Conservation (phyloP, 1,140 invertebrate genomes). For the Cyclargus thomasi region DNA sequence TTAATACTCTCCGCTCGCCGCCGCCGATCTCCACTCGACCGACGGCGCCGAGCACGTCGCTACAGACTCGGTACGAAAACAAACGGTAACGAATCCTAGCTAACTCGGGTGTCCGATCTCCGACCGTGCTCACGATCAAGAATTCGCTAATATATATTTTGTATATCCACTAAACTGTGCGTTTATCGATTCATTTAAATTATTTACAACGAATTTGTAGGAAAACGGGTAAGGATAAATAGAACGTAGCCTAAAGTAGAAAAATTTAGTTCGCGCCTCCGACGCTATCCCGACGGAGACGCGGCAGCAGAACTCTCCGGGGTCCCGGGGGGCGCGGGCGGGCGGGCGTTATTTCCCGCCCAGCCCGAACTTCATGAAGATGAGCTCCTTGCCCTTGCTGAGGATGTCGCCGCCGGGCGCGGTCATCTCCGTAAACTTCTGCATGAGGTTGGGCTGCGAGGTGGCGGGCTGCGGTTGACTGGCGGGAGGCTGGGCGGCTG, state of each 20-base stretch:
- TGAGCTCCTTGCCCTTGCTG: slow-evolving; percentile 92
- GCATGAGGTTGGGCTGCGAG: slow-evolving; percentile 84
- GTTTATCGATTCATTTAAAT: slow-evolving; percentile 65
- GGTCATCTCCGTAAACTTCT: slow-evolving; percentile 87
- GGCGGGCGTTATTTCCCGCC: slow-evolving; percentile 83
- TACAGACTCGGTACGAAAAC: background rate
- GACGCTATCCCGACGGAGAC: slow-evolving; percentile 29
- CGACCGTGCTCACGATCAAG: slow-evolving; percentile 63
- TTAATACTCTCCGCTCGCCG: background rate
- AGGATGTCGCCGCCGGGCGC: slow-evolving; percentile 88
- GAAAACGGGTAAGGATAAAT: slow-evolving; percentile 41
- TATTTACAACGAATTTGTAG: slow-evolving; percentile 57
- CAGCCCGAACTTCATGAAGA: slow-evolving; percentile 93
- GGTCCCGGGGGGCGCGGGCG: slow-evolving; percentile 42
- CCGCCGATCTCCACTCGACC: background rate
- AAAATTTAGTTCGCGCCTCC: slow-evolving; percentile 40
- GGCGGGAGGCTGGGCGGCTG: slow-evolving; percentile 32
- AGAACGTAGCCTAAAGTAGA: slow-evolving; percentile 44
- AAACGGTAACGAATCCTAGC: slow-evolving; percentile 41
- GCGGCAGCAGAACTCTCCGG: slow-evolving; percentile 42
- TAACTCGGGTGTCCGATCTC: slow-evolving; percentile 52
- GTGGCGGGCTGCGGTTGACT: slow-evolving; percentile 47
- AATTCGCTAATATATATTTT: slow-evolving; percentile 60
- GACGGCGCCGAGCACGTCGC: background rate
- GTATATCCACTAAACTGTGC: slow-evolving; percentile 73